phyloP scores from a whole-genome alignment of 2,888 invertebrate genomes.

The Halictus ligatus region DNA sequence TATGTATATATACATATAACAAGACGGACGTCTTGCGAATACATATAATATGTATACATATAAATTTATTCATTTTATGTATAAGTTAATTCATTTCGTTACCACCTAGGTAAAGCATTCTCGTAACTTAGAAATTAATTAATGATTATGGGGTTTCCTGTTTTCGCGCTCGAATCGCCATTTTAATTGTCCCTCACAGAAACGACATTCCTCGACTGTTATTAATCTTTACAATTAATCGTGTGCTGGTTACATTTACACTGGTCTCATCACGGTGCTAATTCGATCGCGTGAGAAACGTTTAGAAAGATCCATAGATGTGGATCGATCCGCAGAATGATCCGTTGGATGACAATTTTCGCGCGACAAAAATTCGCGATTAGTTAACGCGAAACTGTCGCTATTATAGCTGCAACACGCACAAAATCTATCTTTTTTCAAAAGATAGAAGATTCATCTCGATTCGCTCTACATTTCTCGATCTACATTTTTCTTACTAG shows the following conservation, averaged over 20 bases:
- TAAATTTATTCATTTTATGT: slow-evolving; percentile 68
- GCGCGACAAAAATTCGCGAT: neutral
- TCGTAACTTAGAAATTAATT: slow-evolving; percentile 69
- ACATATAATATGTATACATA: slow-evolving; percentile 68
- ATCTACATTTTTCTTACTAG: neutral
- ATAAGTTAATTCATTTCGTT: slow-evolving; percentile 76
- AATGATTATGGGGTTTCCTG: slow-evolving; percentile 57
- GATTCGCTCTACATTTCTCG: neutral
- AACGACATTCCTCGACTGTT: slow-evolving; percentile 38
- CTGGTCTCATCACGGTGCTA: neutral
- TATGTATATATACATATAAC: slow-evolving; percentile 63
- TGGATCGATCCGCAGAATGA: neutral
- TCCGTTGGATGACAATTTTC: neutral
- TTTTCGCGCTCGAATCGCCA: slow-evolving; percentile 31
- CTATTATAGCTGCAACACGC: slow-evolving; percentile 24
- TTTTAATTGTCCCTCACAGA: slow-evolving; percentile 42
- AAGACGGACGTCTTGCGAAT: slow-evolving; percentile 48
- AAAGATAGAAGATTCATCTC: neutral
- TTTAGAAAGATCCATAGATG: neutral
- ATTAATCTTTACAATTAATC: slow-evolving; percentile 42
- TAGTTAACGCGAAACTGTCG: neutral
- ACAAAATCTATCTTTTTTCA: slow-evolving; percentile 21
- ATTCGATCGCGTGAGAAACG: neutral
- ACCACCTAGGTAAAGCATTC: slow-evolving; percentile 76
- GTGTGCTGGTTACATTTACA: slow-evolving; percentile 29